Evolutionary conservation across 2,888 invertebrate species (phyloP), one percentile per base, ranked within the genome.

Genomic region (Cephus rjabovi): DNA sequence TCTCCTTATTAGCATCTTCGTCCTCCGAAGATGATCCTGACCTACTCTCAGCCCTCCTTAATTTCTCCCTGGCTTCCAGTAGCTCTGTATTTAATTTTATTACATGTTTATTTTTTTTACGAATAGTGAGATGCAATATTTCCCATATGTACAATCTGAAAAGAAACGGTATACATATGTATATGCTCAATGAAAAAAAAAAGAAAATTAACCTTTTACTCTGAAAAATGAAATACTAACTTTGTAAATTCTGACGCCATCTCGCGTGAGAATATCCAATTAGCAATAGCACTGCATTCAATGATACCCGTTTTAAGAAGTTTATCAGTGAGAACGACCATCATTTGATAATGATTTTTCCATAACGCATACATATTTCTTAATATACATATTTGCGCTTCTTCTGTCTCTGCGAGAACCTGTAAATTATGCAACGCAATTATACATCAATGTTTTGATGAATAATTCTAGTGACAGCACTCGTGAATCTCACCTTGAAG

Each of bases 241-340:
- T 94, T 94, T 0, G 98, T 98, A 92, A 99, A 98, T 92, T 96
- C 97, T 0, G 94, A 93, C 31, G 95, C 94, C 98, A 99, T 98
- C 91, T 97, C 97, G 92, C 97, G 97, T 9, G 98, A 97, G 93
- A 99, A 99, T 82, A 99, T 96, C 99, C 99, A 99, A 85, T 98
- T 98, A 74, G 99, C 98, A 23, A 99, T 98, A 0, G 98, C 97
- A 77, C 98, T 97, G 91, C 98, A 98, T 91, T 99, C 98, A 76
- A 99, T 97, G 77, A 99, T 96, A 92, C 98, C 98, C 34, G 98
- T 98, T 93, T 99, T 99, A 70, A 99, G 93, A 93, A 99, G 95
- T 93, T 99, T 99, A 92, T 99, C 99, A 4, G 98, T 96, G 6
- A 99, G 93, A 12, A 99, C 98, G 81, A 96, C 96, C 94, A 99